These are phyloP conservation scores for Apolygus lucorum DNA, from an alignment of 1,140 invertebrate species.

Conservation along the genomic window DNA sequence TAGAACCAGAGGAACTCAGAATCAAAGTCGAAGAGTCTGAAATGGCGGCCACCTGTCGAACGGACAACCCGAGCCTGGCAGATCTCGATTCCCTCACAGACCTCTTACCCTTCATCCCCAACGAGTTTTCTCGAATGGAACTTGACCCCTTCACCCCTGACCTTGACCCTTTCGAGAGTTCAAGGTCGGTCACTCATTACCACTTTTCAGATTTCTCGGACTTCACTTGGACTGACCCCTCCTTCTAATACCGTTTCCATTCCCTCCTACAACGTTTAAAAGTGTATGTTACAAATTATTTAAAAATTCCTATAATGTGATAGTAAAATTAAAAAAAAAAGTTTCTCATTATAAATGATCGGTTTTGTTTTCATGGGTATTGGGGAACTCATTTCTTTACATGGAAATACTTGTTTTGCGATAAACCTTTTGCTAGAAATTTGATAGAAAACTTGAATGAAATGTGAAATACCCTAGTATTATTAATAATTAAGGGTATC, in stretches of 20 bases:
- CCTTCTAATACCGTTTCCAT: not conserved
- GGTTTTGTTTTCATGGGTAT: not conserved
- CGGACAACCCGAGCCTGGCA: slow-evolving; percentile 43
- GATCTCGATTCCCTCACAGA: slow-evolving; percentile 66
- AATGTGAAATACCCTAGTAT: not conserved
- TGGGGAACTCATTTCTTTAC: not conserved
- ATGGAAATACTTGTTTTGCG: not conserved
- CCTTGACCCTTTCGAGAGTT: slow-evolving; percentile 47
- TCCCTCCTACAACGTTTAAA: not conserved
- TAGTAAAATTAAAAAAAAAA: not conserved
- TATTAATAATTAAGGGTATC: not conserved
- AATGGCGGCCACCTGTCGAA: slow-evolving; percentile 30
- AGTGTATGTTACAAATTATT: not conserved
- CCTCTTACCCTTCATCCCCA: slow-evolving; percentile 41
- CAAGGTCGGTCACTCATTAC: not conserved
- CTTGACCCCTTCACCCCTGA: slow-evolving; percentile 57
- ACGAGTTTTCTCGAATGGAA: slow-evolving; percentile 53
- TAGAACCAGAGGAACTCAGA: slow-evolving; percentile 18
- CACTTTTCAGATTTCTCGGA: not conserved
- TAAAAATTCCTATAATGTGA: slow-evolving; percentile 8
- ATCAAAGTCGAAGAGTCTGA: slow-evolving; percentile 8
- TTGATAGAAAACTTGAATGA: not conserved
- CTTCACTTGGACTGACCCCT: not conserved
- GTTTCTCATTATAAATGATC: not conserved
- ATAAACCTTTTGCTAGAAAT: not conserved